Evolutionary conservation across 2,797 vertebrate genomes (phyloP).

Genomic region (Rhinatrema bivittatum): DNA sequence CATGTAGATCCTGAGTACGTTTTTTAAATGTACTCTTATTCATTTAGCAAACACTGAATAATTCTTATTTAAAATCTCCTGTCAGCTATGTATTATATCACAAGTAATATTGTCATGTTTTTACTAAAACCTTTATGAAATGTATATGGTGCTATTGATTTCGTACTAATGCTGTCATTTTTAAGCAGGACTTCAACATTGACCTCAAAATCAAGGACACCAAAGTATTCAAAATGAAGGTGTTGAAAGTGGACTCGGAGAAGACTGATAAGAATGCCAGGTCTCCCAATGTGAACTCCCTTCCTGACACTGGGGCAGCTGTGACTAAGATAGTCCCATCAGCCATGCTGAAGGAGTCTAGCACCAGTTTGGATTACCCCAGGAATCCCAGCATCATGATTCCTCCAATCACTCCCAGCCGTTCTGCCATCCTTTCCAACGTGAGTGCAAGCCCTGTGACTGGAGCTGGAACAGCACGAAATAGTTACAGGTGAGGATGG

Average conservation of each 20-base stretch:
- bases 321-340: slow-evolving; percentile 35
- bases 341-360: slow-evolving; percentile 33
- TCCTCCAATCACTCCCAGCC: slow-evolving; percentile 47
- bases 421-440: slow-evolving; percentile 22
- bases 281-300: slow-evolving; percentile 22
- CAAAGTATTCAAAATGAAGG: slow-evolving; percentile 44
- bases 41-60: too few species aligned
- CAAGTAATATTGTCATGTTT: too few species aligned
- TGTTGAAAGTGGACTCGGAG: slow-evolving; percentile 28
- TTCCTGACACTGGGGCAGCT: slow-evolving; percentile 17
- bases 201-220: slow-evolving; percentile 40
- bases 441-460: slow-evolving; percentile 19
- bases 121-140: too few species aligned
- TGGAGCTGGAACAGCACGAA: slow-evolving; percentile 21
- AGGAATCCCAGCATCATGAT: slow-evolving; percentile 38
- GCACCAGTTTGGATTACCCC: slow-evolving; percentile 25
- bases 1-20: too few species aligned
- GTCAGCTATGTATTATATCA: too few species aligned
- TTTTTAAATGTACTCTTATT: too few species aligned
- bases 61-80: too few species aligned
- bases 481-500: slow-evolving; percentile 52
- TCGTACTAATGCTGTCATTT: slow-evolving; percentile 19
- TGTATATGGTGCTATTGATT: too few species aligned
- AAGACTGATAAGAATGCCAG: slow-evolving; percentile 35
- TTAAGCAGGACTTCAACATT: slow-evolving; percentile 41